A percentile compares a stretch with the other conserved stretches of the same genome.
These are phyloP conservation scores for Cercocebus atys DNA, from an alignment of 2,113 vertebrate species.

Conservation along the genomic window DNA sequence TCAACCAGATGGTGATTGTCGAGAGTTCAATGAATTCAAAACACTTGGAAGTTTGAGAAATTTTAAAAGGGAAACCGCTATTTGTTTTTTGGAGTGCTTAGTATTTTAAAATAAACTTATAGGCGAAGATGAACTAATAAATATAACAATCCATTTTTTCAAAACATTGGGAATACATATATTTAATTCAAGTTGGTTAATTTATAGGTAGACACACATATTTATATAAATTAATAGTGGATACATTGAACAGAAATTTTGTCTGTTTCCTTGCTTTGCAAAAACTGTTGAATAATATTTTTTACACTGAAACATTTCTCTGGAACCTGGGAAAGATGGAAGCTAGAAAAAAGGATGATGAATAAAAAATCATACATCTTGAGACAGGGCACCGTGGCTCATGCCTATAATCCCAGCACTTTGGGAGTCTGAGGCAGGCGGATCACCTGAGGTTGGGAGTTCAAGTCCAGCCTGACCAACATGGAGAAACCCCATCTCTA, in stretches of 20 bases:
- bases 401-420: too few relatives aligned
- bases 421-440: too few relatives aligned
- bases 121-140: background rate
- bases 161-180: background rate
- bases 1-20: slow-evolving; percentile 34
- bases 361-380: background rate
- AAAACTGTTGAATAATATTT: slow-evolving; percentile 7
- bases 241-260: background rate
- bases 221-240: background rate
- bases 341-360: background rate
- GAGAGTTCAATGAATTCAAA: slow-evolving; percentile 32
- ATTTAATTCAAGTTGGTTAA: background rate
- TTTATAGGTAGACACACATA: background rate
- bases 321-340: background rate
- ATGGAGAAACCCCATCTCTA: too few relatives aligned
- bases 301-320: background rate
- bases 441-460: too few relatives aligned
- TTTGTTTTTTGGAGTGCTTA: background rate
- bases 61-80: background rate
- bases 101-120: slow-evolving; percentile 7
- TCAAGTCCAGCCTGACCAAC: too few relatives aligned
- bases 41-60: background rate
- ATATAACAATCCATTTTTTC: background rate
- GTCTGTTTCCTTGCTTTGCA: background rate
- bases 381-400: too few relatives aligned